Conservation (phyloP, 1,140 invertebrate genomes). For the Watersipora subatra region DNA sequence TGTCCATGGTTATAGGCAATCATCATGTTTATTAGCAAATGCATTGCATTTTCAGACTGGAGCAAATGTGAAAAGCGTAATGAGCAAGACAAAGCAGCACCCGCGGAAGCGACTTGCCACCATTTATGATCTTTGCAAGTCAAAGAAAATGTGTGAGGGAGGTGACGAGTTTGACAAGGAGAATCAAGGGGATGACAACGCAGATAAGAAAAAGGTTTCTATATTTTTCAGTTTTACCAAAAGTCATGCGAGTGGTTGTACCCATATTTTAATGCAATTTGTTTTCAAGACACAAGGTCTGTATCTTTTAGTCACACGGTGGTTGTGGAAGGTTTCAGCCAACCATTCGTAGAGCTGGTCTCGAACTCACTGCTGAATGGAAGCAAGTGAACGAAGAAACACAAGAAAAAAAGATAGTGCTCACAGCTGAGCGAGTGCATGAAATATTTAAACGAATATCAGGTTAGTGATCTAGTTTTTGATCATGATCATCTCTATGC, state of each 20-base stretch:
- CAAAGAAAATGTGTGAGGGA: conserved; percentile 94
- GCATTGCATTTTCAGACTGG: conserved; percentile 67
- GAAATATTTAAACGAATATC: conserved; percentile 94
- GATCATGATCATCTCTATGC: too few species aligned
- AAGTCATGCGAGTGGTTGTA: too few species aligned
- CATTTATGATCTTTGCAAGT: conserved; percentile 96
- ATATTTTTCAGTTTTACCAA: too few species aligned
- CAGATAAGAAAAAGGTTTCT: conserved; percentile 21
- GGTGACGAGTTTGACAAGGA: conserved; percentile 83
- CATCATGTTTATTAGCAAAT: too few species aligned
- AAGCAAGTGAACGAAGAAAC: conserved; percentile 96
- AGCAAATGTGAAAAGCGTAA: conserved; percentile 93
- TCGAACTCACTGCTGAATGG: conserved; percentile 92
- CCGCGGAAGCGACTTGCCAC: conserved; percentile 81
- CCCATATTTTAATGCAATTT: too few species aligned
- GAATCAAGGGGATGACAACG: conserved; percentile 9
- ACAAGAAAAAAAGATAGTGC: conserved; percentile 56
- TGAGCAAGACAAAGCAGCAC: conserved; percentile 92
- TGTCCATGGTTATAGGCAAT: too few species aligned
- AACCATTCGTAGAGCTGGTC: conserved; percentile 66
- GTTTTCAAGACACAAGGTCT: too few species aligned
- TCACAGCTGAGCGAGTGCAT: conserved; percentile 86
- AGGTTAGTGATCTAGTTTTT: too few species aligned
- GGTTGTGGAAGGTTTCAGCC: conserved; percentile 97
- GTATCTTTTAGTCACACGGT: conserved; percentile 58